Evolutionary conservation across 92 coral and sea anemone species (phyloP).

Genomic region (Desmophyllum pertusum): DNA sequence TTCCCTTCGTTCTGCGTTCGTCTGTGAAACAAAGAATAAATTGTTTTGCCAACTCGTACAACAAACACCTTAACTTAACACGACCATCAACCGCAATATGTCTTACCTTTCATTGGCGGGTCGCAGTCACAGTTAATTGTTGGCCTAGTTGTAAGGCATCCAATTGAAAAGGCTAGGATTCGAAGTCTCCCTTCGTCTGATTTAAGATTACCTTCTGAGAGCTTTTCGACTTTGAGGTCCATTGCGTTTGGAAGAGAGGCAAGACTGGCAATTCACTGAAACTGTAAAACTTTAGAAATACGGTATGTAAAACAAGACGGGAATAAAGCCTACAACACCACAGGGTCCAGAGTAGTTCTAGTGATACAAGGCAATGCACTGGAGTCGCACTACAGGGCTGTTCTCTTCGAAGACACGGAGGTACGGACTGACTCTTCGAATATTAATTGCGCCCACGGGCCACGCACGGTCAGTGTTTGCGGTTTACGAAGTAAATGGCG

Average conservation of each 20-base stretch:
- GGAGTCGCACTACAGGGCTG: too few species aligned
- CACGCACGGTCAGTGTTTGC: too few species aligned
- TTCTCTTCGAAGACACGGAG: too few species aligned
- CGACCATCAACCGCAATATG: not conserved
- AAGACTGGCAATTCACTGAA: not conserved
- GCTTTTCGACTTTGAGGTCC: conserved; percentile 41
- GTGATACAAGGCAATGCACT: too few species aligned
- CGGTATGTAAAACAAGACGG: not conserved
- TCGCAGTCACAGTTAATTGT: conserved; percentile 12
- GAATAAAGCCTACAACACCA: conserved; percentile 27
- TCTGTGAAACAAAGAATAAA: conserved; percentile 3
- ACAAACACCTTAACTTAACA: not conserved
- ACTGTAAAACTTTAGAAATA: not conserved
- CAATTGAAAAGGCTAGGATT: conserved; percentile 48
- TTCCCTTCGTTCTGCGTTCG: not conserved
- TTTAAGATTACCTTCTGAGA: conserved; percentile 28
- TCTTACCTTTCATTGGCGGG: conserved; percentile 6
- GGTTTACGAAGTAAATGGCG: too few species aligned
- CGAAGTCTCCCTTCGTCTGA: conserved; percentile 12
- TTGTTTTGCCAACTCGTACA: not conserved
- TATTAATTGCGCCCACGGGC: too few species aligned
- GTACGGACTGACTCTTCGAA: too few species aligned
- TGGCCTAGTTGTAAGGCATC: conserved; percentile 53
- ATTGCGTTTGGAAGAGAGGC: not conserved
- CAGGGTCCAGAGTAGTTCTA: too few species aligned